These are phyloP conservation scores for Drosophila pachea DNA, from an alignment of 1,140 invertebrate species.

Conservation along the genomic window DNA sequence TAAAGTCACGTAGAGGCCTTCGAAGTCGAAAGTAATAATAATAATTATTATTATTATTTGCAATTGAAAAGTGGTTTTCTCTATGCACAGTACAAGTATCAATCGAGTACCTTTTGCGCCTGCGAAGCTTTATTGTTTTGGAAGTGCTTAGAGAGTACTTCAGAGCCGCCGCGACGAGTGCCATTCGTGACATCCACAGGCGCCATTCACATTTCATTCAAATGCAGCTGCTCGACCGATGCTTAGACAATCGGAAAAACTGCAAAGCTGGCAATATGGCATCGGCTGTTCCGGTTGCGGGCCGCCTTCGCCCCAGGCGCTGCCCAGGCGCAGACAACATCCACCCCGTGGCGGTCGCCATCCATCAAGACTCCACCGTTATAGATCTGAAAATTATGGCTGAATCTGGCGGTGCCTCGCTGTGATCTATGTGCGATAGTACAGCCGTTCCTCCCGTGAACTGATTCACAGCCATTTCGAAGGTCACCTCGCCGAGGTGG, in stretches of 20 bases:
- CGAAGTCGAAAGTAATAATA: no score
- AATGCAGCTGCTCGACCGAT: background rate
- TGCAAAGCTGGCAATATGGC: slow-evolving; percentile 1
- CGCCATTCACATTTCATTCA: background rate
- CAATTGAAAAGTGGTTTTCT: slow-evolving; percentile 3
- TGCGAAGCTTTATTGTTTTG: background rate
- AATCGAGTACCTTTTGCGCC: background rate
- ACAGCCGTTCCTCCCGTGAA: slow-evolving; percentile 87
- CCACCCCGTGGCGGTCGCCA: slow-evolving; percentile 80
- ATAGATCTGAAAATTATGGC: background rate
- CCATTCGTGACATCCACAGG: slow-evolving; percentile 10
- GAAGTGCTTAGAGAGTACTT: slow-evolving; percentile 22
- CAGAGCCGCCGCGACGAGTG: background rate
- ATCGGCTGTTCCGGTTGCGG: slow-evolving; percentile 77
- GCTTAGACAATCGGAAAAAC: slow-evolving; percentile 17
- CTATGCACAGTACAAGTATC: no score
- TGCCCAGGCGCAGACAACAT: slow-evolving; percentile 83
- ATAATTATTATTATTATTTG: background rate
- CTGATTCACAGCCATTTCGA: slow-evolving; percentile 86
- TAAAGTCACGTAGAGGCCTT: no score
- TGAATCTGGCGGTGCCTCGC: background rate
- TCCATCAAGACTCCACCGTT: background rate
- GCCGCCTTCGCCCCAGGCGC: slow-evolving; percentile 81
- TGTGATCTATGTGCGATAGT: background rate
- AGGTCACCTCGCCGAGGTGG: slow-evolving; percentile 82